These are phyloP conservation scores for Acridotheres tristis DNA, from an alignment of 2,797 vertebrate genomes.

Conservation along the genomic window DNA sequence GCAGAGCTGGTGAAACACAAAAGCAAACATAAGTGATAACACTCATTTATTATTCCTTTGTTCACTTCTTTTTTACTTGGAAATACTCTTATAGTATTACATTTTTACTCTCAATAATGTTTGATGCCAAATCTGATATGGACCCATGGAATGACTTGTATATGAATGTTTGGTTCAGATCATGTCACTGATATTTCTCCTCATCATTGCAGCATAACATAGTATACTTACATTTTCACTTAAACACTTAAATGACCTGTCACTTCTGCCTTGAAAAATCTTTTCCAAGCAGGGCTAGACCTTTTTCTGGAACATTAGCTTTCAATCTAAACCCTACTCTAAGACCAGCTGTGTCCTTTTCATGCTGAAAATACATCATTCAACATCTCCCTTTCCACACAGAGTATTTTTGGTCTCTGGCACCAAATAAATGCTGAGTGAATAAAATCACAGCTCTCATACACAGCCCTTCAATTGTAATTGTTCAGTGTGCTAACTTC, in stretches of 20 bases:
- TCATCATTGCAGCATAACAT: neutral
- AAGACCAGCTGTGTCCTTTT: accelerated
- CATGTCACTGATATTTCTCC: neutral
- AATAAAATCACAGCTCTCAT: neutral
- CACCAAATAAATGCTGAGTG: neutral
- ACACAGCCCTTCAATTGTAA: neutral
- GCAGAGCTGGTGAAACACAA: neutral
- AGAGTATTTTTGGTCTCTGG: neutral
- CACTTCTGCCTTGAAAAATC: neutral
- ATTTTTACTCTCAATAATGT: neutral
- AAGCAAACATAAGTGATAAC: neutral
- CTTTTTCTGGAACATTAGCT: neutral
- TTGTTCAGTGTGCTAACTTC: constrained; percentile 16
- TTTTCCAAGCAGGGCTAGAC: neutral
- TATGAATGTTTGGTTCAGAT: neutral
- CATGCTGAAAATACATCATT: neutral
- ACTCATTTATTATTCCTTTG: neutral
- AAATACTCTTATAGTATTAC: neutral
- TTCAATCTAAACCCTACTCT: neutral
- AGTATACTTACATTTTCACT: neutral
- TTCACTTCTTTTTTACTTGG: neutral
- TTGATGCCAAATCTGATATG: neutral
- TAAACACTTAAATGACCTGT: neutral
- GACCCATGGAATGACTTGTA: neutral
- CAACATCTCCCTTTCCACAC: neutral